Evolutionary conservation across 2,113 vertebrate genomes (phyloP).

Genomic region (Origma solitaria): DNA sequence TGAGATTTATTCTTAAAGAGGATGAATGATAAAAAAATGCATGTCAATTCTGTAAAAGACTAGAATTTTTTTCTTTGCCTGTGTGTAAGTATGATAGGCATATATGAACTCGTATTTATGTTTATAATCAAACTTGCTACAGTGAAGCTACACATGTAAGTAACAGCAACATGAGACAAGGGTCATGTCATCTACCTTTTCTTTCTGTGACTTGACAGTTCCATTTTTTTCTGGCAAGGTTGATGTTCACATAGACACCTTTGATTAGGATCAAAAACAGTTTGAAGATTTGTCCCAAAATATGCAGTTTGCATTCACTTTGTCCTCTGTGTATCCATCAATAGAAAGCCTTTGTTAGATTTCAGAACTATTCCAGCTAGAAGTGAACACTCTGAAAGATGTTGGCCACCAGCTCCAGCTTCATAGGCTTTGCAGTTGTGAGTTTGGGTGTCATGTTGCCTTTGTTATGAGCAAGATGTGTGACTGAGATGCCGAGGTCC

Average conservation of each 20-base stretch:
- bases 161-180: not conserved
- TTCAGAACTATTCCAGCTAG: not conserved
- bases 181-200: not conserved
- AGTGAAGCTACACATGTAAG: not conserved
- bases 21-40: not conserved
- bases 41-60: not conserved
- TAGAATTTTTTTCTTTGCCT: not conserved
- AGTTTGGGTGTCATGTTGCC: fast-evolving
- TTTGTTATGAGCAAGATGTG: not conserved
- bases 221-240: constrained; percentile 7
- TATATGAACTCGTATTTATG: not conserved
- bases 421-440: not conserved
- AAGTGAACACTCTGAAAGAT: not conserved
- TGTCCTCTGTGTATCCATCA: not conserved
- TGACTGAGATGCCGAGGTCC: not conserved
- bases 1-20: not conserved
- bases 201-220: not conserved
- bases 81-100: not conserved
- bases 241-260: constrained; percentile 3
- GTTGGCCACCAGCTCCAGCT: not conserved
- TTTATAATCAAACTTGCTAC: not conserved
- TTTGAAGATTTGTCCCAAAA: not conserved
- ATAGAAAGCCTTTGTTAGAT: not conserved
- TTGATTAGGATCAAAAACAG: constrained; percentile 15
- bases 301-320: not conserved